These are phyloP conservation scores for Muscidifurax raptorellus DNA, from an alignment of 1,140 invertebrate genomes.

Conservation along the genomic window DNA sequence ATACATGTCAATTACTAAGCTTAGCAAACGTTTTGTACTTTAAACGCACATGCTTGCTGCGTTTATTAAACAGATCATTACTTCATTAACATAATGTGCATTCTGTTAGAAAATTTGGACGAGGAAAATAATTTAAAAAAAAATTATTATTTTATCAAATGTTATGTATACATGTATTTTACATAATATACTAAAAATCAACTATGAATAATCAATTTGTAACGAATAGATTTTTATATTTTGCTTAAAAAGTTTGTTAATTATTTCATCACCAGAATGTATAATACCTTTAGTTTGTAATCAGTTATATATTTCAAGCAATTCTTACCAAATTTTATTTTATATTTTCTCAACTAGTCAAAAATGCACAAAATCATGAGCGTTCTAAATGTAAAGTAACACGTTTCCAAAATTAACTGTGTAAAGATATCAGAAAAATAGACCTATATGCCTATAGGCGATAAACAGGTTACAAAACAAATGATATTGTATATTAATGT, in stretches of 20 bases:
- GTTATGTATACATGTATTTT: slow-evolving; percentile 31
- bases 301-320: not conserved
- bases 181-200: slow-evolving; percentile 24
- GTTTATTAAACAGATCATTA: slow-evolving; percentile 18
- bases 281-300: not conserved
- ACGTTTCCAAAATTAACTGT: slow-evolving; percentile 1
- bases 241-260: not conserved
- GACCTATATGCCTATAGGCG: slow-evolving; percentile 24
- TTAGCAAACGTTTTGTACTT: slow-evolving; percentile 42
- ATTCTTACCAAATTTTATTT: not conserved
- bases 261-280: slow-evolving; percentile 14
- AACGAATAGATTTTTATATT: slow-evolving; percentile 33
- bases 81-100: slow-evolving; percentile 10
- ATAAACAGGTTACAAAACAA: slow-evolving; percentile 19
- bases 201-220: slow-evolving; percentile 16
- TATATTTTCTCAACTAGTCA: slow-evolving; percentile 3
- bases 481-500: slow-evolving; percentile 18
- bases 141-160: slow-evolving; percentile 14
- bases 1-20: slow-evolving; percentile 16
- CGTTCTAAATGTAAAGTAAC: not conserved
- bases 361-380: slow-evolving; percentile 13
- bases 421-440: slow-evolving; percentile 18
- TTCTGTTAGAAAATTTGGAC: not conserved
- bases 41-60: slow-evolving; percentile 13
- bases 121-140: slow-evolving; percentile 2